These are phyloP conservation scores for Lepidocyrtinus sp. DNA, from an alignment of 2,888 invertebrate species.

Conservation along the genomic window DNA sequence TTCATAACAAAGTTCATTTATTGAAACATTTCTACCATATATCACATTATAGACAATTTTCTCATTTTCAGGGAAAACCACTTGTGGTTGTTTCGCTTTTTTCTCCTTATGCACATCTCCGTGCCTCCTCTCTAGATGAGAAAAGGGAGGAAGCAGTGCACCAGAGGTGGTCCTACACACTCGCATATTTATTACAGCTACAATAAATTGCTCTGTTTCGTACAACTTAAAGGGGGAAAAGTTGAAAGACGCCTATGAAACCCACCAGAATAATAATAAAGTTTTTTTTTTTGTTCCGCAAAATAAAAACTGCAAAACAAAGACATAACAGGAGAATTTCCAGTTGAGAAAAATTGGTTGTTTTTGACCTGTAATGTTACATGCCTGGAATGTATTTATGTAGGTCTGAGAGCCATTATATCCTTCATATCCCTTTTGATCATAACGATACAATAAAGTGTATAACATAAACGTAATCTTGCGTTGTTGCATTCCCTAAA, in stretches of 20 bases:
- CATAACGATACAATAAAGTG: too few species aligned
- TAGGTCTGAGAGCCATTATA: not conserved
- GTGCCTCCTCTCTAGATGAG: not conserved
- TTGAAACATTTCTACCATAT: constrained; percentile 25
- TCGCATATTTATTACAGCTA: constrained; percentile 41
- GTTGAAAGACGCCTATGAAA: constrained; percentile 3
- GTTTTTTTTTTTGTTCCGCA: too few species aligned
- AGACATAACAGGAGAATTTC: not conserved
- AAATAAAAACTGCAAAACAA: not conserved
- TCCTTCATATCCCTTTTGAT: too few species aligned
- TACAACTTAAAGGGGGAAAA: not conserved
- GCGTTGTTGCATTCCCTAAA: too few species aligned
- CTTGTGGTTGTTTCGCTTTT: constrained; percentile 1
- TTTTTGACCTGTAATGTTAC: not conserved
- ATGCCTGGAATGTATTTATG: not conserved
- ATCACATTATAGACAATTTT: constrained; percentile 13
- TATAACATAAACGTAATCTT: too few species aligned
- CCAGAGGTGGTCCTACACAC: constrained; percentile 34
- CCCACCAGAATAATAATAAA: constrained; percentile 1
- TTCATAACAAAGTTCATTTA: constrained; percentile 25
- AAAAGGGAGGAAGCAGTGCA: constrained; percentile 14
- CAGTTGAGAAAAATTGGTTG: not conserved
- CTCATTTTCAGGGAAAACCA: constrained; percentile 6
- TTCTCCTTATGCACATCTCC: not conserved
- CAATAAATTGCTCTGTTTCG: constrained; percentile 26